Evolutionary conservation across 2,888 invertebrate species (phyloP).

Genomic region (Harpagoxenus sublaevis): DNA sequence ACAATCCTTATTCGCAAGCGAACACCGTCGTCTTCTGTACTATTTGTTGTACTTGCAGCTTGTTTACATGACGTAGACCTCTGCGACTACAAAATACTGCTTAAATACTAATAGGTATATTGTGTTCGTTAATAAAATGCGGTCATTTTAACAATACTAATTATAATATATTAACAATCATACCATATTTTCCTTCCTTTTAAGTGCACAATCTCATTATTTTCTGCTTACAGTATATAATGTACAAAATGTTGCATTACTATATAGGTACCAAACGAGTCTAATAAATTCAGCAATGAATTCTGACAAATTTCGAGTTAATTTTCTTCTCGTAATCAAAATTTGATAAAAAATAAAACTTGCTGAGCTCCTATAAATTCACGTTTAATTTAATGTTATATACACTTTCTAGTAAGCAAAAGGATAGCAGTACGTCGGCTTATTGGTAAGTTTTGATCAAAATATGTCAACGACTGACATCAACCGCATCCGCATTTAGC

Average conservation of each 20-base stretch:
- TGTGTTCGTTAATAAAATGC: conserved; percentile 10
- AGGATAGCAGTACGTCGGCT: too few relatives aligned
- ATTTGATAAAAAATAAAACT: neutral
- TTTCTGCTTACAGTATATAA: conserved; percentile 9
- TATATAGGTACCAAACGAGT: neutral
- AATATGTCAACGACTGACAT: too few relatives aligned
- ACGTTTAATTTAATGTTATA: neutral
- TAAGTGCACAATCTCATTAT: conserved; percentile 14
- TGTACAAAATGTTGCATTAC: conserved; percentile 3
- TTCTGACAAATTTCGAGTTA: neutral
- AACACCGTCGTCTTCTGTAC: conserved; percentile 1
- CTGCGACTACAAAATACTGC: conserved; percentile 3
- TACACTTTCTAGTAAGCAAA: neutral
- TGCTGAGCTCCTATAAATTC: neutral
- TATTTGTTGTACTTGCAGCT: conserved; percentile 28
- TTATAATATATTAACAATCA: conserved; percentile 17
- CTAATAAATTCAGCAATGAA: neutral
- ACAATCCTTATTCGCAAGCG: conserved; percentile 31
- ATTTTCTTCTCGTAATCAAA: neutral
- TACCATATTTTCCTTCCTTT: neutral
- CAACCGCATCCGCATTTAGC: too few relatives aligned
- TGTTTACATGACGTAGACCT: neutral
- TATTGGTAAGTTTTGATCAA: too few relatives aligned
- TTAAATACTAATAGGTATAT: conserved; percentile 30
- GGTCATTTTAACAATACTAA: conserved; percentile 9